Evolutionary conservation across 2,888 invertebrate genomes (phyloP).

Genomic region (Trissolcus japonicus): DNA sequence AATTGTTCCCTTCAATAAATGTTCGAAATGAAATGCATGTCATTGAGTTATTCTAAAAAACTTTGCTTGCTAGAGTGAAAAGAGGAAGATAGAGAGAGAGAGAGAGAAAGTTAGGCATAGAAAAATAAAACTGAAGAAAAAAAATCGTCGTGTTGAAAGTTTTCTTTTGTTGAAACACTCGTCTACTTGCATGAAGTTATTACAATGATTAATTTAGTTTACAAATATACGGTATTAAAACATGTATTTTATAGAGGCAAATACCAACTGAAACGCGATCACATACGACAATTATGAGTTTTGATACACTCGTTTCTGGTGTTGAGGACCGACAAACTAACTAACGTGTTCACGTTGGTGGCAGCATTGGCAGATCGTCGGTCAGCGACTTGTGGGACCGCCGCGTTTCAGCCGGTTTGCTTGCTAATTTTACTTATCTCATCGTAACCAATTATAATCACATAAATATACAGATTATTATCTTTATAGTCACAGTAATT

Average conservation of each 20-base stretch:
- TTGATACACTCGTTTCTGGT: slow-evolving; percentile 8
- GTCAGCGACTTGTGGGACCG: slow-evolving; percentile 6
- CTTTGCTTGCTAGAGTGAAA: no score
- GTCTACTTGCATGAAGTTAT: slow-evolving; percentile 31
- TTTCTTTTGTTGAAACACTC: slow-evolving; percentile 27
- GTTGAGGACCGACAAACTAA: slow-evolving; percentile 18
- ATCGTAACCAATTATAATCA: slow-evolving; percentile 43
- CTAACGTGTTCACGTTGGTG: slow-evolving; percentile 20
- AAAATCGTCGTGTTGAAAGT: not conserved
- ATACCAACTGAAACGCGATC: slow-evolving; percentile 34
- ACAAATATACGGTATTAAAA: slow-evolving; percentile 50
- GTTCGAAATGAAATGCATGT: not conserved
- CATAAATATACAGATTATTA: slow-evolving; percentile 52
- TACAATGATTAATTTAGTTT: slow-evolving; percentile 35
- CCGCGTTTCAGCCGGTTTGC: slow-evolving; percentile 33
- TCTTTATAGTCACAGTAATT: slow-evolving; percentile 53
- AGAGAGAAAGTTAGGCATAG: not conserved
- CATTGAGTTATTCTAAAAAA: no score
- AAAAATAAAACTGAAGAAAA: not conserved
- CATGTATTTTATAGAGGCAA: slow-evolving; percentile 33
- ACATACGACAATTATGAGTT: slow-evolving; percentile 21
- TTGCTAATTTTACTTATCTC: slow-evolving; percentile 18
- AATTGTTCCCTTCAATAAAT: slow-evolving; percentile 2
- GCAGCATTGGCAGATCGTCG: slow-evolving; percentile 28
- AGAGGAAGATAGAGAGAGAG: no score